Evolutionary conservation across 2,113 vertebrate genomes (phyloP), one percentile per base, ranked within the genome.

Genomic region (Hystrix brachyura): DNA sequence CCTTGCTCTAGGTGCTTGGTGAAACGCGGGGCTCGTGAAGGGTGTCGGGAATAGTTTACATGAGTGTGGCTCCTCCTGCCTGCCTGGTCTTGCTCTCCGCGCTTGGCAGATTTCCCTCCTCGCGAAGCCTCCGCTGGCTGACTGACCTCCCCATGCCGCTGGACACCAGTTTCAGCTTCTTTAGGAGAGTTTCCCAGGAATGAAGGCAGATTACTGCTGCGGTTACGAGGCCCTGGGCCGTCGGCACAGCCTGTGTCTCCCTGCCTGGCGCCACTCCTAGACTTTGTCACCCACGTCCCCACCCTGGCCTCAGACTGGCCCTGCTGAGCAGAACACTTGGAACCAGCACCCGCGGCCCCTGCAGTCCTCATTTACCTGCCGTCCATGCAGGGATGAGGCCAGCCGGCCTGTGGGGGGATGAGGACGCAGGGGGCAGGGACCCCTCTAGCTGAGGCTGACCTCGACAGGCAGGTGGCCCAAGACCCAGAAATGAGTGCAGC

Each of bases 401-500:
- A 8, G 29, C 64, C 12, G 3, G 71, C 29, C 38, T 25, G 46
- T 12, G 23, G 48, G 21, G 57, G 13, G 34, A 5, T 0, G 10
- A 59, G 19, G 34, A 32, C 23, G 14, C 29, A 0, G 13, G 51
- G 51, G 6, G 19, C n/a, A 18, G 7, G 38, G 71, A 55, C 5
- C 13, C n/a, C 5, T 32, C 12, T 9, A 53, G 17, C 38, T 8
- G 12, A 67, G 84, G 25, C 38, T 3, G 12, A 19, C 25, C 27
- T 13, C 18, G 7, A 69, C 60, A 7, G 43, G 15, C 0, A n/a
- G 67, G 13, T 0, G 21, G 67, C 38, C 60, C 8, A 11, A 59
- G 25, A 38, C 14, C 0, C 7, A 0, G 14, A 29, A 21, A 29
- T 0, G 3, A 65, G 29, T 12, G 23, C 19, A 59, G 55, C 53